Evolutionary conservation across 2,797 vertebrate species (phyloP), one percentile per base, ranked within the genome.

Genomic region (Hirundo rustica): DNA sequence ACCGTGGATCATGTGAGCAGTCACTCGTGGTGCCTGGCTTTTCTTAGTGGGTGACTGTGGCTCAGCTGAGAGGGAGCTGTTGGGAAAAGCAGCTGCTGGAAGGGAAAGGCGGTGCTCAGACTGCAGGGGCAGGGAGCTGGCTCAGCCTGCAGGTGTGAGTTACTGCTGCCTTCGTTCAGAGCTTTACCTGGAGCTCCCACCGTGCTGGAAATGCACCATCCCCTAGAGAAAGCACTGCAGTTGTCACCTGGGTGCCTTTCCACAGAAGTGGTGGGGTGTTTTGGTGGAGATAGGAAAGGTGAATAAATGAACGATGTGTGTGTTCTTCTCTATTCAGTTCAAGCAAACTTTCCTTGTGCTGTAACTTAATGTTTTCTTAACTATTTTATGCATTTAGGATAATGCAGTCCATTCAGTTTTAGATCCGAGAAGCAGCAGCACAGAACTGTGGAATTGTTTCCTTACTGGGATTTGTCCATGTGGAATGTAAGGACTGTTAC

Each of bases 31-130:
- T 81, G 29, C 20, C 40, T 65, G 0, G 27, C 62, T 30, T 38
- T 30, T 58, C 21, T 3, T 2, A 6, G 16, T 64, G 34, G 38
- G 29, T 74, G 45, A 9, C 32, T n/a, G 11, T 5, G 2, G 10
- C 38, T 76, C 64, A 57, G 30, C 53, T 16, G 10, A 40, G 40
- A 19, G 30, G 21, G 25, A 54, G 54, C 50, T 36, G 19, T 11
- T 29, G 34, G 45, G 57, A 64, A 57, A 54, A 85, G 76, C 70
- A 71, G 65, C 76, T 95, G 61, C 89, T 88, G 78, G 71, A 34
- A 71, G 65, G 38, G 81, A 76, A 85, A 93, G 50, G 36, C 16
- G 3, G 22, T 1, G 1, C 75, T 83, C 5, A 2, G 38, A 5
- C 45, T 77, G 65, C 55, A 51, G 47, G 50, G 71, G 17, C 47